phyloP scores from a whole-genome alignment of 2,888 invertebrate genomes.

The Erebia ligea region DNA sequence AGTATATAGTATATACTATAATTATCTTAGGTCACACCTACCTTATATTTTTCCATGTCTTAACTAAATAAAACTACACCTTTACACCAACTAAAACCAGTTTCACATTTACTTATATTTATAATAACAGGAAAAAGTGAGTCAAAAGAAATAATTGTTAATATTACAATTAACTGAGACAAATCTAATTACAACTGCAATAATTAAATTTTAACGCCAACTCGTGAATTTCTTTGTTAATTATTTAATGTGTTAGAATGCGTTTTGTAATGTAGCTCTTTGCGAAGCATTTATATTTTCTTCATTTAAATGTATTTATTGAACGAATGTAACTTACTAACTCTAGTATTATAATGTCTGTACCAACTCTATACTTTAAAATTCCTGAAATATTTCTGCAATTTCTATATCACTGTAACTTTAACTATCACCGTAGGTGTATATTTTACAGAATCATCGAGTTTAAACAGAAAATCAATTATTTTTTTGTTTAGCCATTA shows the following conservation, averaged over 20 bases:
- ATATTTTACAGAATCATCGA: too few relatives aligned
- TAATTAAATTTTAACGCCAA: slow-evolving; percentile 32
- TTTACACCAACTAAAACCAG: slow-evolving; percentile 13
- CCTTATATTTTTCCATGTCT: slow-evolving; percentile 32
- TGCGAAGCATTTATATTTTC: not conserved
- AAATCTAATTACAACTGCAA: slow-evolving; percentile 38
- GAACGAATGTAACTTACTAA: too few relatives aligned
- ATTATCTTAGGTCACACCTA: not conserved
- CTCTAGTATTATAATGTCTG: too few relatives aligned
- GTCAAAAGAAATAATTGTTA: slow-evolving; percentile 24
- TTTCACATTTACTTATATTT: slow-evolving; percentile 25
- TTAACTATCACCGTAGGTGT: too few relatives aligned
- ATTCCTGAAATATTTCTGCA: not conserved
- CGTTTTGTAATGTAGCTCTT: not conserved
- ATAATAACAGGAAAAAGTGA: slow-evolving; percentile 40
- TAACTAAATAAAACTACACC: slow-evolving; percentile 13
- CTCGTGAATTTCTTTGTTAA: slow-evolving; percentile 15
- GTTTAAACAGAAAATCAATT: too few relatives aligned
- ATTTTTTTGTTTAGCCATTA: too few relatives aligned
- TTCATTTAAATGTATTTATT: not conserved
- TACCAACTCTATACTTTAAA: not conserved
- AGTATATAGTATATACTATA: not conserved
- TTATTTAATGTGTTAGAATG: not conserved
- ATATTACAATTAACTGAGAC: slow-evolving; percentile 42
- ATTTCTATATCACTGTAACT: not conserved